Base-by-base conservation (phyloP, 2,888 invertebrate species). In the Mycalesis mineus region DNA sequence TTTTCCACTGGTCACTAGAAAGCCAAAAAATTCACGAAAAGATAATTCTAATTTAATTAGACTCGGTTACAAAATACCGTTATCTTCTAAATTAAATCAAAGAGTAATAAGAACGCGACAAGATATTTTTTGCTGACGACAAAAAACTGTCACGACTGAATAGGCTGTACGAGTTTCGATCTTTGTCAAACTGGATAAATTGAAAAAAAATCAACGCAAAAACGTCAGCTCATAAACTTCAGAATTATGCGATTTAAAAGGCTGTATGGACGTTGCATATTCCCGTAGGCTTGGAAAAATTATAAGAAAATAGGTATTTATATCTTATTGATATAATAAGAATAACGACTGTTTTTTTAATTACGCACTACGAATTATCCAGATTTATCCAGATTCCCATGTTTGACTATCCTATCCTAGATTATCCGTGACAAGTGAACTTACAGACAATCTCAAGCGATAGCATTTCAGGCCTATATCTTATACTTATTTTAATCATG, bases 61-160 rank as follows among this genome's bases (percentile, higher is more conserved):
- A 15, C 15, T 17, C 47, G 47, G 15, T 47, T 47, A 31, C 15
- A 31, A 5, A 33, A 31, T 47, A 47, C 47, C 31, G 47, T 33
- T 47, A 47, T 33, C 47, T 9, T 33, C 9, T 33, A 11, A 47
- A 47, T 47, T 31, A 47, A 47, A 47, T 47, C 33, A 33, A 47
- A 47, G 47, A 47, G 33, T 15, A 17, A 47, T 7, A 33, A 47
- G 47, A 47, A 47, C 33, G 31, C 33, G 33, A 33, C 33, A 47
- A 45, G 33, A 33, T 36, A 11, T 11, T 47, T 42, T 47, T 47
- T 33, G 33, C 33, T 11, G 15, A 33, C 31, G 47, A 47, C 33
- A 47, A 47, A 47, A 47, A 47, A 47, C 39, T 47, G 31, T 33
- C 47, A 33, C 33, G 47, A 47, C 33, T 47, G 47, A 47, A 47